Evolutionary conservation across 1,140 invertebrate genomes (phyloP).

Genomic region (Rhysida immarginata): DNA sequence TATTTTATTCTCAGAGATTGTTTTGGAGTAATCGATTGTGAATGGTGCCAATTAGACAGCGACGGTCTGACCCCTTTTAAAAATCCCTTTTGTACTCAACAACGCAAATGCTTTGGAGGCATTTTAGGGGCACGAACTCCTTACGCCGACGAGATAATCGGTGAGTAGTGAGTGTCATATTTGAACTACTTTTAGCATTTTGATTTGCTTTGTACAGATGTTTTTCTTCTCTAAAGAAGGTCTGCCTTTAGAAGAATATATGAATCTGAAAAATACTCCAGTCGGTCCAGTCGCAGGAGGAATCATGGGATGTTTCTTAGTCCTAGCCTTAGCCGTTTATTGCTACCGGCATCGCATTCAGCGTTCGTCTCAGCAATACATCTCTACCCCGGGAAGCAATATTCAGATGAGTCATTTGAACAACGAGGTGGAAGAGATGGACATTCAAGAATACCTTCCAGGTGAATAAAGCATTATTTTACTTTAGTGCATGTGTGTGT

Average conservation of each 20-base stretch:
- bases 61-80: constrained; percentile 49
- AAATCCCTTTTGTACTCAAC: constrained; percentile 58
- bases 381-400: constrained; percentile 22
- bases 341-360: constrained; percentile 41
- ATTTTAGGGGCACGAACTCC: constrained; percentile 63
- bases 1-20: constrained; percentile 39
- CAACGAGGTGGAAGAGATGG: constrained; percentile 37
- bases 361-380: constrained; percentile 25
- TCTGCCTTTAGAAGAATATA: constrained; percentile 31
- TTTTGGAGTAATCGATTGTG: constrained; percentile 68
- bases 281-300: constrained; percentile 48
- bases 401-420: constrained; percentile 29
- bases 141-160: constrained; percentile 47
- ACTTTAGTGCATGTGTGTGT: too few species aligned
- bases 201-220: too few species aligned
- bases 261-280: constrained; percentile 36
- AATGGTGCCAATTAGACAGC: constrained; percentile 71
- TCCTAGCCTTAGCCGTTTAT: constrained; percentile 43
- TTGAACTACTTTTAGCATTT: too few species aligned
- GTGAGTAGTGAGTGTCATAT: too few species aligned
- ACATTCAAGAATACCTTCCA: constrained; percentile 21
- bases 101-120: constrained; percentile 68
- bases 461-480: too few species aligned
- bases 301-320: constrained; percentile 42
- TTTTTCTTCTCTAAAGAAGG: too few species aligned